Evolutionary conservation across 2,888 invertebrate genomes (phyloP), one percentile per base, ranked within the genome.

Genomic region (Rotaria macrura): DNA sequence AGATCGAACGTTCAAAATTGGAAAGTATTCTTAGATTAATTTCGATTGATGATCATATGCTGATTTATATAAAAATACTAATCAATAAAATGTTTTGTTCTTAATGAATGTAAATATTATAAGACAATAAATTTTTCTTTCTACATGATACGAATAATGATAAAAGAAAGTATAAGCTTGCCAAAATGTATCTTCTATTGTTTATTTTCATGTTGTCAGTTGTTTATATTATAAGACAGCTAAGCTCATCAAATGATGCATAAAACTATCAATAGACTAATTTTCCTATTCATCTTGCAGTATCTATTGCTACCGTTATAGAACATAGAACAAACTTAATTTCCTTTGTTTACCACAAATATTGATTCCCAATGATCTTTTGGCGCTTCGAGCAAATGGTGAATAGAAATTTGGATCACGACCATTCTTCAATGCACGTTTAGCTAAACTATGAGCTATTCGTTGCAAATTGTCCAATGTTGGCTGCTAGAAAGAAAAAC

Each of bases 371-470:
- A 74, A 40, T 79, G 79, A 79, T 79, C 57, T 72, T 54, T 79
- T 49, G 29, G 86, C 86, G 34, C 84, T 74, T 25, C 54, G 49
- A 12, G 86, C 84, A 79, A 86, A 86, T 43, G 86, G 86, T 47
- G 86, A 86, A 54, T 84, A 79, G 38, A 84, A 86, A 83, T 86
- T 47, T 25, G 84, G 84, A 74, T 86, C 86, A 52, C 57, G 29
- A 12, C 84, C 74, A 29, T 84, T 52, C 43, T 86, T 84, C 10
- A 84, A 25, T 52, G 86, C 84, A 83, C 74, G 57, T 34, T 83
- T 86, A n/a, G 84, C 84, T 86, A 86, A 72, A 25, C 54, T 47
- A 43, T 83, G 52, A 34, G 86, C 86, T 47, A 47, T 55, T 74
- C 79, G 25, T 43, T 86, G 79, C 43, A 79, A 43, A 79, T 79